These are phyloP conservation scores for Dyspetes luteomarginatus DNA, from an alignment of 2,888 invertebrate species.

Conservation along the genomic window DNA sequence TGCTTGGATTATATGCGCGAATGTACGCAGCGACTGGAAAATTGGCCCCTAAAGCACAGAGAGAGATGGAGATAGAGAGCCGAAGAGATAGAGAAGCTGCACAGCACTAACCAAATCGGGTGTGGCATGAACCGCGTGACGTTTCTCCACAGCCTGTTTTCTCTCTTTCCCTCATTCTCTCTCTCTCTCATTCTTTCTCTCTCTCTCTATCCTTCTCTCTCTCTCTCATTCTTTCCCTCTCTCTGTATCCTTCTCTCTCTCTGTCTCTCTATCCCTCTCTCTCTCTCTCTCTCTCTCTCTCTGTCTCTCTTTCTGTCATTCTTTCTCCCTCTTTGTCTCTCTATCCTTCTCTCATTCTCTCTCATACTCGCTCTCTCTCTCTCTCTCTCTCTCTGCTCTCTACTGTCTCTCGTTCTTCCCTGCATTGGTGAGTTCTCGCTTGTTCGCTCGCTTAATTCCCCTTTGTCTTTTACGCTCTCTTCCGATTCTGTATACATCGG, in stretches of 20 bases:
- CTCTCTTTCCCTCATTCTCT: neutral
- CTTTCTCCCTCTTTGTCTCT: constrained; percentile 10
- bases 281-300: constrained; percentile 18
- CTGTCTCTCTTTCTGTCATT: neutral
- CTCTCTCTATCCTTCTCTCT: neutral
- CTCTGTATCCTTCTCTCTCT: neutral
- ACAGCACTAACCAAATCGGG: constrained; percentile 46
- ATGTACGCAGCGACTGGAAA: constrained; percentile 68
- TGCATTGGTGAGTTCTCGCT: constrained; percentile 9
- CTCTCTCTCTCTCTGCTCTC: neutral
- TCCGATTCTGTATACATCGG: neutral
- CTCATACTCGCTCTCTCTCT: neutral
- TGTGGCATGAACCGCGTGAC: constrained; percentile 34
- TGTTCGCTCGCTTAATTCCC: constrained; percentile 8
- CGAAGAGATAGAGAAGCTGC: constrained; percentile 14
- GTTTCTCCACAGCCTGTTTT: neutral
- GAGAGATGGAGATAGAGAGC: constrained; percentile 20
- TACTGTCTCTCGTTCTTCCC: constrained; percentile 17
- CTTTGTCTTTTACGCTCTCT: constrained; percentile 8
- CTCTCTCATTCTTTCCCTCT: constrained; percentile 5
- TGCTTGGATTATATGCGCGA: constrained; percentile 59
- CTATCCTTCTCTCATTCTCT: neutral
- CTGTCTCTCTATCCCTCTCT: neutral
- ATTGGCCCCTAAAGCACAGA: constrained; percentile 64
- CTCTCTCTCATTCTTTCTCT: constrained; percentile 21